Base-by-base conservation (phyloP, 2,113 vertebrate genomes). In the Lophura nycthemera region DNA sequence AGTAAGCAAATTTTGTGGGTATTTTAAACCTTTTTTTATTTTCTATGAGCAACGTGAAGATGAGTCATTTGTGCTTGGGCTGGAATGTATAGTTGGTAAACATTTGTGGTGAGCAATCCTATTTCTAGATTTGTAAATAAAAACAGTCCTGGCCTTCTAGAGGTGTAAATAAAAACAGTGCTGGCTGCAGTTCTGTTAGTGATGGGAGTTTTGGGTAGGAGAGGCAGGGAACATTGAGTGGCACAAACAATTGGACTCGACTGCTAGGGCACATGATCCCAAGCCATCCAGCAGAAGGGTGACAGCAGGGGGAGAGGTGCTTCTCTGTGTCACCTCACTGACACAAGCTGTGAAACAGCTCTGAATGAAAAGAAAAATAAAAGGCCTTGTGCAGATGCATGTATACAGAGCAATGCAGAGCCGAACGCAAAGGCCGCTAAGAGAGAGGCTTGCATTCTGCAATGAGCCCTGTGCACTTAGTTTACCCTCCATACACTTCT, bases 21-120 rank as follows among this genome's bases (percentile, higher is more conserved):
- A 95, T 96, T 96, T 97, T 94, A 56, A 86, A 89, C 76, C 85
- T 90, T 93, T 87, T 84, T 61, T 59, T 96, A 93, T 96, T 96
- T 96, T 96, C 90, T 96, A 92, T 95, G 92, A 97, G 92, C 96
- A 95, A 96, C 84, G 86, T 93, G 52, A 85, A 96, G 95, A 90
- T 98, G 97, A 98, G 91, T 98, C 97, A 97, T 90, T 84, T 4
- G 94, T 87, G 57, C 87, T 95, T 92, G 54, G 21, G 66, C 88
- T 24, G 38, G 66, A 54, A 71, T 93, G 86, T 50, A 76, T 91
- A 96, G 95, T 96, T 96, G 38, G 40, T 95, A 78, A 95, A 89
- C 47, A 94, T 36, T 25, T 16, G 20, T 6, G 10, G 42, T 42
- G 80, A 88, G 78, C 77, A 81, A 85, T 78, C 2, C 0, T 70